Conservation (phyloP, 53 echinoderm and acorn worm genomes). For the Paracentrotus lividus region DNA sequence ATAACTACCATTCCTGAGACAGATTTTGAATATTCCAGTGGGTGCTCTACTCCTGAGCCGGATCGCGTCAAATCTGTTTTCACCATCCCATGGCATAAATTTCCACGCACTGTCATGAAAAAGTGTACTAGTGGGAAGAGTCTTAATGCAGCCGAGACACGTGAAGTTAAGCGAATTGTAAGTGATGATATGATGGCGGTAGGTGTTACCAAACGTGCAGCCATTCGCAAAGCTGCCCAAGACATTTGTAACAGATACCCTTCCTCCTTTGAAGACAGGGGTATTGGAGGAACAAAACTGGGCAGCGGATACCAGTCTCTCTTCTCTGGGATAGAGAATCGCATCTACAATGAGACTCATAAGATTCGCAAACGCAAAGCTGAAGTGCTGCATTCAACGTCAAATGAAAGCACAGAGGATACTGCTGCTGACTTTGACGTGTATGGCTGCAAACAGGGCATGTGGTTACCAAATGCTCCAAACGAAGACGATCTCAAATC, state of each 20-base stretch:
- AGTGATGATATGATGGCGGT: constrained; percentile 74
- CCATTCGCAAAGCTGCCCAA: constrained; percentile 75
- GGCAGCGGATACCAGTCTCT: constrained; percentile 75
- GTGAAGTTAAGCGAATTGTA: constrained; percentile 72
- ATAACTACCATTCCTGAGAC: constrained; percentile 55
- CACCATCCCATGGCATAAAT: constrained; percentile 71
- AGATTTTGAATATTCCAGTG: constrained; percentile 41
- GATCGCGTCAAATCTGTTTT: constrained; percentile 63
- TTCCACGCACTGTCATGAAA: constrained; percentile 65
- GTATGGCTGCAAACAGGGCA: constrained; percentile 78
- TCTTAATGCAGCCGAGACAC: constrained; percentile 71
- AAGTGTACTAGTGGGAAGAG: constrained; percentile 61
- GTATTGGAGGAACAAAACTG: constrained; percentile 75
- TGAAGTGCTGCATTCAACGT: constrained; percentile 71
- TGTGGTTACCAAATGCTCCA: constrained; percentile 72
- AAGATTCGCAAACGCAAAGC: constrained; percentile 78
- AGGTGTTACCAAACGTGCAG: constrained; percentile 72
- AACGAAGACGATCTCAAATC: constrained; percentile 68
- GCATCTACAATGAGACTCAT: constrained; percentile 77
- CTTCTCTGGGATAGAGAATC: constrained; percentile 75
- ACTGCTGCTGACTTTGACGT: constrained; percentile 71
- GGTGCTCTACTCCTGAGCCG: constrained; percentile 65
- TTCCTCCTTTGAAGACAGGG: constrained; percentile 73
- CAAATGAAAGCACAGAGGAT: constrained; percentile 52
- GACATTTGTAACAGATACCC: constrained; percentile 74